Conservation (phyloP, 1,140 invertebrate genomes). For the Yoshiicerus persimilis region DNA sequence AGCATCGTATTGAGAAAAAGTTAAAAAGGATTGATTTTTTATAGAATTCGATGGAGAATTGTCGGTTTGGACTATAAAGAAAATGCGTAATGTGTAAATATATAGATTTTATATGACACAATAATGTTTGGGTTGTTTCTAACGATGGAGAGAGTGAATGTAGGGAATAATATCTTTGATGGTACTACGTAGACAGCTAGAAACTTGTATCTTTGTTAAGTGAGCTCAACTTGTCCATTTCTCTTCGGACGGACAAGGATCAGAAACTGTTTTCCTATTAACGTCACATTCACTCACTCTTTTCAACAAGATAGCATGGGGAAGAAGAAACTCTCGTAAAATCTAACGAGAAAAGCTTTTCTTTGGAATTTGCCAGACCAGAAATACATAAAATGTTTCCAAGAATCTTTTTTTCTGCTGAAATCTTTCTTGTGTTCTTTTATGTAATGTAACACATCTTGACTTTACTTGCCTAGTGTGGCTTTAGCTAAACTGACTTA, state of each 20-base stretch:
- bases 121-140: neutral
- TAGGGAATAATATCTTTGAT: neutral
- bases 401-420: neutral
- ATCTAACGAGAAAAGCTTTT: slow-evolving; percentile 5
- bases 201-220: neutral
- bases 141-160: neutral
- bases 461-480: neutral
- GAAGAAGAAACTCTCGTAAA: neutral
- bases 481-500: neutral
- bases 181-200: no score
- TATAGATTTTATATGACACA: neutral
- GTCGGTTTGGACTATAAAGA: neutral
- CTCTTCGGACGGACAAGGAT: neutral
- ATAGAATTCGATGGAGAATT: neutral
- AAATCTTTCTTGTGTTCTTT: slow-evolving; percentile 1
- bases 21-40: neutral
- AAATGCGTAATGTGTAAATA: neutral
- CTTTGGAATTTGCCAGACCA: neutral
- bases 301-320: neutral
- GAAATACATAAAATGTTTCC: neutral
- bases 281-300: neutral
- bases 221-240: slow-evolving; percentile 7
- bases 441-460: neutral
- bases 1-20: neutral
- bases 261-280: slow-evolving; percentile 22